Conservation (phyloP, 2,113 vertebrate genomes). For the human (Homo sapiens) region DNA sequence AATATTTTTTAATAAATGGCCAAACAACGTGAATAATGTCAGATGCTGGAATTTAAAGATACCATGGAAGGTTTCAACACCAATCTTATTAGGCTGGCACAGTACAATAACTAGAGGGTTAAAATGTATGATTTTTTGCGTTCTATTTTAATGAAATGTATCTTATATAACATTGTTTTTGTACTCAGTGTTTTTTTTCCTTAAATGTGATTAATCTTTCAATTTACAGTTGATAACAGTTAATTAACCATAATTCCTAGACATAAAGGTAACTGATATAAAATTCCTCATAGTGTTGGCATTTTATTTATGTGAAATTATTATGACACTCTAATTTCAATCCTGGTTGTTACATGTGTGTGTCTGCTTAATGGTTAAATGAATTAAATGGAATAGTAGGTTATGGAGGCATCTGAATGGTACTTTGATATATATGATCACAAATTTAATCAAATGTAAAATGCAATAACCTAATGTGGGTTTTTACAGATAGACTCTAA, state of each 20-base stretch:
- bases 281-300: background rate
- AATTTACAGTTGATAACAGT: background rate
- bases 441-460: background rate
- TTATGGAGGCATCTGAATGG: background rate
- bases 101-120: slow-evolving; percentile 3
- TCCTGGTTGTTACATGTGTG: background rate
- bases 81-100: slow-evolving; percentile 9
- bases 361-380: background rate
- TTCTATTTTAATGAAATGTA: slow-evolving; percentile 44
- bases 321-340: background rate
- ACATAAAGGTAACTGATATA: background rate
- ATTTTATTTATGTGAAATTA: slow-evolving; percentile 19
- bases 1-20: slow-evolving; percentile 13
- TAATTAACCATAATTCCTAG: slow-evolving; percentile 3
- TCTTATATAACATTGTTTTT: slow-evolving; percentile 2
- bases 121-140: background rate
- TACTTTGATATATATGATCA: background rate
- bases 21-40: background rate
- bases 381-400: background rate
- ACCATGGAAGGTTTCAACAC: background rate
- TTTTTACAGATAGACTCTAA: background rate
- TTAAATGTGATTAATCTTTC: slow-evolving; percentile 23
- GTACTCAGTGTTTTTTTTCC: background rate
- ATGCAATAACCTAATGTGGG: background rate
- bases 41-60: slow-evolving; percentile 12